Percentiles rank a stretch among this genome's conserved stretches.
Conservation (phyloP, 2,888 invertebrate species). For the Dusona sp. region DNA sequence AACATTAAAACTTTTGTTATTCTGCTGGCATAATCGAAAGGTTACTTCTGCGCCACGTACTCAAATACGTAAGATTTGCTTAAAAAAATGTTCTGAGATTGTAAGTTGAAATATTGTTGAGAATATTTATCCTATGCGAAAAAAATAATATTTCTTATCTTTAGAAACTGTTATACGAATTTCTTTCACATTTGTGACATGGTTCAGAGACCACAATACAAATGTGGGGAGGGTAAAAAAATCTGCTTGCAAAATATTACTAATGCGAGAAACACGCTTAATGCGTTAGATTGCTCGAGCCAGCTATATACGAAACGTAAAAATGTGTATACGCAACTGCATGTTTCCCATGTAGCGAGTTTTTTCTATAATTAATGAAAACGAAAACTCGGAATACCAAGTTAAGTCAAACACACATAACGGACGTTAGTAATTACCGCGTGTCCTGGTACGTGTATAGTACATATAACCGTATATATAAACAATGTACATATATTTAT, state of each 20-base stretch:
- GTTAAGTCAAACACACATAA: constrained; percentile 70
- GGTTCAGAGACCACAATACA: not conserved
- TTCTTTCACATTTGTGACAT: not conserved
- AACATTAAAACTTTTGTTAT: not conserved
- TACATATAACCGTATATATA: not conserved
- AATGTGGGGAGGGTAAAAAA: not conserved
- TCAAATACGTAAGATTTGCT: too few species aligned
- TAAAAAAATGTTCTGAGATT: too few species aligned
- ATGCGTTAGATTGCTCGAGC: not conserved
- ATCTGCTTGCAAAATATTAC: not conserved
- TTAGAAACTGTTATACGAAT: not conserved
- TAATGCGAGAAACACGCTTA: not conserved
- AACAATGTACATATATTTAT: constrained; percentile 9
- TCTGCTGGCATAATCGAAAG: not conserved
- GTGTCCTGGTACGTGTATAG: constrained; percentile 56
- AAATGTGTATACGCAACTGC: constrained; percentile 50
- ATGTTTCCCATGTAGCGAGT: constrained; percentile 61
- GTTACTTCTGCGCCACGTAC: too few species aligned
- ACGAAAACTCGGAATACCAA: constrained; percentile 65
- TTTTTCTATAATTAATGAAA: constrained; percentile 64
- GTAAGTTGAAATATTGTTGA: too few species aligned
- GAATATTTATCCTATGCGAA: too few species aligned
- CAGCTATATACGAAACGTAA: constrained; percentile 21
- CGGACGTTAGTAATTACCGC: constrained; percentile 69
- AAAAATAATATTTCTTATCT: not conserved